phyloP scores from a whole-genome alignment of 2,113 vertebrate genomes.

The Nicator chloris region DNA sequence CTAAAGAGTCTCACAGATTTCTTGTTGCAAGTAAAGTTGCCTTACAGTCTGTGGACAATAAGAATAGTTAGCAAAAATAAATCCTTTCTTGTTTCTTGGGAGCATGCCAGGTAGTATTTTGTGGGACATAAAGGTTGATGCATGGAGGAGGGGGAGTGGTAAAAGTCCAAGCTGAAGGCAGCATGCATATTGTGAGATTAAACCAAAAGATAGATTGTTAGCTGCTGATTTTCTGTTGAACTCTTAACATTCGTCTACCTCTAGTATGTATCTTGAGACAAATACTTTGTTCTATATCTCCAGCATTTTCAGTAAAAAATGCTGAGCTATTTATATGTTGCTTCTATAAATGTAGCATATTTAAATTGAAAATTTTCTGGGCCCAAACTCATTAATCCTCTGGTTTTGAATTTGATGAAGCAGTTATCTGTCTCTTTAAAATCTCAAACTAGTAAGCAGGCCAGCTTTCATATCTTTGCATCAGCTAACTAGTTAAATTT shows the following conservation, averaged over 20 bases:
- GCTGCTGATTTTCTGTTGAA: not conserved
- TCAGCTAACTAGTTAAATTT: slow-evolving; percentile 13
- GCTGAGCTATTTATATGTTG: not conserved
- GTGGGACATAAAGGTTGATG: not conserved
- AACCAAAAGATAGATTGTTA: not conserved
- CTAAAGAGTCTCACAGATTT: not conserved
- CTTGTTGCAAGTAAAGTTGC: not conserved
- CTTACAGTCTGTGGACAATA: not conserved
- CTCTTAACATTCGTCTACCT: not conserved
- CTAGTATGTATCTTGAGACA: not conserved
- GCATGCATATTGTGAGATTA: not conserved
- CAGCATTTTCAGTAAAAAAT: not conserved
- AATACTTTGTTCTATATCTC: not conserved
- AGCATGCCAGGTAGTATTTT: not conserved
- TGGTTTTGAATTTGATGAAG: not conserved
- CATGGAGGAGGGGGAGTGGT: too few species aligned
- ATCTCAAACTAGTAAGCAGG: not conserved
- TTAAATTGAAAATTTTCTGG: not conserved
- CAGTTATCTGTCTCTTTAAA: not conserved
- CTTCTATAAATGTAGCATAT: not conserved
- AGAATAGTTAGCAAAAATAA: not conserved
- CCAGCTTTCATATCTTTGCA: not conserved
- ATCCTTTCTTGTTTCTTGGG: not conserved
- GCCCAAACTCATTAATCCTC: not conserved
- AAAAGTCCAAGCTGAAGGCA: not conserved